Evolutionary conservation across 2,113 vertebrate genomes (phyloP).

Genomic region (Oreotrochilus melanogaster): DNA sequence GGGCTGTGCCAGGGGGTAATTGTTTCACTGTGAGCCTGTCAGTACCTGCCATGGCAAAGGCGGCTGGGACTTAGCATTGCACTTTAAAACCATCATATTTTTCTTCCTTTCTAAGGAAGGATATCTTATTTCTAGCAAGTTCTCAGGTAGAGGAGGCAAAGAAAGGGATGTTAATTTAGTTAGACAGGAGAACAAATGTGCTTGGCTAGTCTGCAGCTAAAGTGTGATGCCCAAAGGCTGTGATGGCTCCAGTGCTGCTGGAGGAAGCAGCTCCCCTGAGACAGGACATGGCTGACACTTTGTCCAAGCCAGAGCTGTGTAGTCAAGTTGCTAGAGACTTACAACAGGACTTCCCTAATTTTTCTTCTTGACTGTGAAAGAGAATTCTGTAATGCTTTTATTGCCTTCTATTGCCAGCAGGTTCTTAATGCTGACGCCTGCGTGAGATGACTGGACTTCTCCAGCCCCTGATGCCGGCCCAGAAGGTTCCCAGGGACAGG

Average conservation of each 20-base stretch:
- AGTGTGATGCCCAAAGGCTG: neutral
- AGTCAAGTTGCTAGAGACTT: neutral
- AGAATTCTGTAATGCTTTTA: neutral
- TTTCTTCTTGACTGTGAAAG: neutral
- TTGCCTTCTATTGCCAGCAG: neutral
- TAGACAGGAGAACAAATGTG: neutral
- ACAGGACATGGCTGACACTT: neutral
- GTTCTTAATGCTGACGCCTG: neutral
- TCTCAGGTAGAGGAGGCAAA: neutral
- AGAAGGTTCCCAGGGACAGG: neutral
- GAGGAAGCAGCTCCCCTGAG: neutral
- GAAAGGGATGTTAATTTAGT: neutral
- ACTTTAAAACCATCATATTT: neutral
- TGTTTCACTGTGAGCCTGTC: neutral
- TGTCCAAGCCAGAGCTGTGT: neutral
- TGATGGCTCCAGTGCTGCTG: neutral
- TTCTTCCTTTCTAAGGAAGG: neutral
- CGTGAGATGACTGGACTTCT: fast-evolving
- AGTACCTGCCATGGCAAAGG: neutral
- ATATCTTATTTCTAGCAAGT: neutral
- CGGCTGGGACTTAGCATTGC: neutral
- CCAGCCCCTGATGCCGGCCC: neutral
- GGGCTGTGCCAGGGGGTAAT: neutral
- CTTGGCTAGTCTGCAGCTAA: neutral
- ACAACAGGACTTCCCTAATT: neutral